Conservation (phyloP, 2,888 invertebrate genomes). For the Mellilla xanthometata region DNA sequence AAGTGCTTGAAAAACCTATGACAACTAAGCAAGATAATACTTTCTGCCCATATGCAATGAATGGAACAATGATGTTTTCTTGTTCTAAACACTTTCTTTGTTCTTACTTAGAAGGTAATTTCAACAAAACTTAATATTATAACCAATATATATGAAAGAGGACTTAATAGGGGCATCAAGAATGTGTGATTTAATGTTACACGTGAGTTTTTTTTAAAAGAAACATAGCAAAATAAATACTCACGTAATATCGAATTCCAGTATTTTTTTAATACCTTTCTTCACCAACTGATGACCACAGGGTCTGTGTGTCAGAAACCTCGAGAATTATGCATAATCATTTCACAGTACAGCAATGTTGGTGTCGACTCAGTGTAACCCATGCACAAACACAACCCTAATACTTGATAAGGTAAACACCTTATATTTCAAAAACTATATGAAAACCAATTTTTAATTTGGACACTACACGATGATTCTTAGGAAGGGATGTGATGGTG, state of each 20-base stretch:
- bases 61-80: no score
- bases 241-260: constrained; percentile 33
- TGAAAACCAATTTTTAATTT: constrained; percentile 46
- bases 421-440: constrained; percentile 43
- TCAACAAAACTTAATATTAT: no score
- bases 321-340: constrained; percentile 64
- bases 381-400: constrained; percentile 47
- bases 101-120: neutral
- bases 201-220: constrained; percentile 3
- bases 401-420: constrained; percentile 52
- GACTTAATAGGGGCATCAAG: no score
- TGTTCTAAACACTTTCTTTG: neutral
- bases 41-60: no score
- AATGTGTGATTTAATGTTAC: neutral
- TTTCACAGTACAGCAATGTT: constrained; percentile 58
- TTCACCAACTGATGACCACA: constrained; percentile 44
- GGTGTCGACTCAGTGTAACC: constrained; percentile 60
- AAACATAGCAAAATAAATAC: constrained; percentile 22
- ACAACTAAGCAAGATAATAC: no score
- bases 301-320: constrained; percentile 49
- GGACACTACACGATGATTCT: constrained; percentile 32
- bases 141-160: neutral
- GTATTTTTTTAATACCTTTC: constrained; percentile 24
- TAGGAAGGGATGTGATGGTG: constrained; percentile 24
- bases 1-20: no score